These are phyloP conservation scores for Epinotia brunnichana DNA, from an alignment of 2,888 invertebrate species.

Conservation along the genomic window DNA sequence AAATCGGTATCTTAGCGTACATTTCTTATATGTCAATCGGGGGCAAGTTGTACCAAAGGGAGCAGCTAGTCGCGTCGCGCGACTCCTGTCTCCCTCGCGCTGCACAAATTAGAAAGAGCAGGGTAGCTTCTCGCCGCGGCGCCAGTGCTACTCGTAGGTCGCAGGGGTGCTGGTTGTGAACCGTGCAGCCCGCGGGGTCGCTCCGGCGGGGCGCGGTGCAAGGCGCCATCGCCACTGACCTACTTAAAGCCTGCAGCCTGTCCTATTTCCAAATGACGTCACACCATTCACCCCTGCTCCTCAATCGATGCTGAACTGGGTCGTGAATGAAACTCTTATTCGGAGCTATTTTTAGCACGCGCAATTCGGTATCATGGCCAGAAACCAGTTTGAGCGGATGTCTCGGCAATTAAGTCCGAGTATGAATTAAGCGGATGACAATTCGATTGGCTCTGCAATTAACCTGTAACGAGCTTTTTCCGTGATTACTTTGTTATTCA, in stretches of 20 bases:
- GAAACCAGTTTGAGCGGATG: constrained; percentile 66
- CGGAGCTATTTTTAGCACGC: constrained; percentile 72
- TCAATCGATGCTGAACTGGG: constrained; percentile 80
- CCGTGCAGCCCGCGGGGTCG: neutral
- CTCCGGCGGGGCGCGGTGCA: neutral
- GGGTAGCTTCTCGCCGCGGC: neutral
- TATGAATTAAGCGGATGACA: constrained; percentile 42
- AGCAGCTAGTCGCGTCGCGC: neutral
- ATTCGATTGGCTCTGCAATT: constrained; percentile 31
- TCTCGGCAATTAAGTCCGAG: constrained; percentile 58
- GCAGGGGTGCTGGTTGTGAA: neutral
- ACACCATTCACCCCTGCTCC: constrained; percentile 75
- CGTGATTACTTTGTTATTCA: constrained; percentile 6
- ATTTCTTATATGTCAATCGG: neutral
- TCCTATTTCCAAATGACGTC: constrained; percentile 78
- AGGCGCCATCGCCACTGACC: neutral
- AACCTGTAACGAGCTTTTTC: constrained; percentile 38
- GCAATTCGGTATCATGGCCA: constrained; percentile 53
- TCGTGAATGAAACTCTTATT: constrained; percentile 77
- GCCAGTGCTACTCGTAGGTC: too few relatives aligned
- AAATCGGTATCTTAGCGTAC: neutral
- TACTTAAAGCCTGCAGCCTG: constrained; percentile 64
- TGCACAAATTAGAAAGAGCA: neutral
- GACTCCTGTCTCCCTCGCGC: too few relatives aligned
- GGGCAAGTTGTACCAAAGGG: neutral